phyloP scores from a whole-genome alignment of 37 sponge, comb jelly and placozoan species.

The Geodia barretti region DNA sequence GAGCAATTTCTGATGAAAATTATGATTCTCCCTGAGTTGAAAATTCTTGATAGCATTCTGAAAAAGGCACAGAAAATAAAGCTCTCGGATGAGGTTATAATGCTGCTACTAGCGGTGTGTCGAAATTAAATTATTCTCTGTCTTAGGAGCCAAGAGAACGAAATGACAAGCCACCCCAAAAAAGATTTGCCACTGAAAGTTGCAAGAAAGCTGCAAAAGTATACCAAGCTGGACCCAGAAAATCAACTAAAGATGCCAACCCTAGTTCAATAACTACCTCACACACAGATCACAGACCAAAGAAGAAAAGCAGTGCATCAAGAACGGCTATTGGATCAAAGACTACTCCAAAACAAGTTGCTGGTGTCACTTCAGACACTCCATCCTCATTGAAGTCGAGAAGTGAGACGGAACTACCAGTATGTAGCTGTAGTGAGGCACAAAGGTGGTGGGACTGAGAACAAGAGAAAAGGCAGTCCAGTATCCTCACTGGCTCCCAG shows the following conservation, averaged over 20 bases:
- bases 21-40: background rate
- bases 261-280: background rate
- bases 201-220: conserved; percentile 4
- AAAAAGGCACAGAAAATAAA: conserved; percentile 32
- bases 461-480: too few relatives aligned
- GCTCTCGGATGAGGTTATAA: background rate
- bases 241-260: background rate
- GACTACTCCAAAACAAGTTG: background rate
- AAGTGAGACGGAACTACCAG: too few relatives aligned
- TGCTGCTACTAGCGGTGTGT: background rate
- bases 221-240: background rate
- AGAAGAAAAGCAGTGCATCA: background rate
- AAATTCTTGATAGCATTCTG: conserved; percentile 28
- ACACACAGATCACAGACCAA: background rate
- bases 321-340: background rate
- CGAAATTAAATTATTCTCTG: background rate
- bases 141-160: background rate
- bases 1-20: background rate
- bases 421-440: too few relatives aligned
- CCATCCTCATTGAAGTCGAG: too few relatives aligned
- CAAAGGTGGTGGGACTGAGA: too few relatives aligned
- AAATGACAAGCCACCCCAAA: too few relatives aligned
- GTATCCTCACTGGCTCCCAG: too few relatives aligned
- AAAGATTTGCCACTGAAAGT: background rate
- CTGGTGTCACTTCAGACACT: too few relatives aligned